Percentiles rank a stretch among this genome's conserved stretches.
These are phyloP conservation scores for Tenebrosternarchus preto DNA, from an alignment of 2,113 vertebrate genomes.

Conservation along the genomic window DNA sequence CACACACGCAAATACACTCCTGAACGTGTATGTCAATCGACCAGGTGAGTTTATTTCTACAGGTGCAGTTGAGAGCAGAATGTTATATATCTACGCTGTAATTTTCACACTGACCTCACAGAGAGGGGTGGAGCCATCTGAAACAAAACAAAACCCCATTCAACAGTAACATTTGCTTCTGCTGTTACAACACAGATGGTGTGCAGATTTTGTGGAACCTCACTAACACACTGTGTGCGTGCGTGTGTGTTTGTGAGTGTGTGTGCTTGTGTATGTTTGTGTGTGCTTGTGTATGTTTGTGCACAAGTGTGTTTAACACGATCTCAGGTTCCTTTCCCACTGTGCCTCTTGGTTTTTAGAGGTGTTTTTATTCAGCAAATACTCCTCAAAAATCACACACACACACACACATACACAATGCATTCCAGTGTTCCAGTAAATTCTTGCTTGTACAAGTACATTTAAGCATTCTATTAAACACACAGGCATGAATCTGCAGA, in stretches of 20 bases:
- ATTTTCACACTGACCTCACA: background rate
- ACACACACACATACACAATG: constrained; percentile 30
- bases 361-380: constrained; percentile 2
- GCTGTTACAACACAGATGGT: background rate
- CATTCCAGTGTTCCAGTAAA: background rate
- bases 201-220: background rate
- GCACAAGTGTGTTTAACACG: constrained; percentile 11
- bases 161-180: background rate
- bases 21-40: no score
- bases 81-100: no score
- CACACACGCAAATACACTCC: no score
- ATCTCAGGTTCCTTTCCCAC: background rate
- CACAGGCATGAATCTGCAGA: background rate
- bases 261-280: no score
- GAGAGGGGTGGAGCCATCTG: background rate
- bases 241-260: constrained; percentile 9
- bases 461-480: background rate
- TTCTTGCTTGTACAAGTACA: background rate
- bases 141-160: background rate
- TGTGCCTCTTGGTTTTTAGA: background rate
- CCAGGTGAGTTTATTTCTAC: no score
- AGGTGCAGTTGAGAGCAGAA: background rate
- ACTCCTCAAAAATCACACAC: background rate
- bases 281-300: no score
- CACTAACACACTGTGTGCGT: background rate